Percentiles rank a stretch among this genome's conserved stretches.
Evolutionary conservation across 2,113 vertebrate genomes (phyloP).

Genomic region (Malurus alboscapulatus): DNA sequence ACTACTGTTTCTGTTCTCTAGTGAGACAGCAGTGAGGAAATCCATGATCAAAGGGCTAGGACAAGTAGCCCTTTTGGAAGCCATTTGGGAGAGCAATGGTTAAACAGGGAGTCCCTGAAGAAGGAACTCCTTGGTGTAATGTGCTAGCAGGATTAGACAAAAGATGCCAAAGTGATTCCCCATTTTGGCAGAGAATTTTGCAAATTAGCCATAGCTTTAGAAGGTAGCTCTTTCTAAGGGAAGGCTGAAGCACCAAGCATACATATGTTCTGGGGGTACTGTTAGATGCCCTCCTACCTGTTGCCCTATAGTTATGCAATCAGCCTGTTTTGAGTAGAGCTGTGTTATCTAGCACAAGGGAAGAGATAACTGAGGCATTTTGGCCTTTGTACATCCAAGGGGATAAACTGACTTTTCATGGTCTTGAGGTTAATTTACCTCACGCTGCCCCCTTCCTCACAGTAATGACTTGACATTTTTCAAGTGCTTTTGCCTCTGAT

Average conservation of each 20-base stretch:
- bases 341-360: conserved; percentile 29
- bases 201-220: not conserved
- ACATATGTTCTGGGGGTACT: not conserved
- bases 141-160: not conserved
- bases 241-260: not conserved
- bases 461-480: conserved; percentile 64
- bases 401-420: conserved; percentile 4
- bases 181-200: conserved; percentile 6
- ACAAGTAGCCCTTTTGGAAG: not conserved
- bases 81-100: not conserved
- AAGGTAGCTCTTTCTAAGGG: not conserved
- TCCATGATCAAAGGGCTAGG: not conserved
- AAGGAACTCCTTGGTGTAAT: not conserved
- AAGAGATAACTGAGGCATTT: conserved; percentile 41
- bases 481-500: conserved; percentile 35
- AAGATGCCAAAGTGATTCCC: not conserved
- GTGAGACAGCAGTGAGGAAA: not conserved
- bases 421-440: conserved; percentile 16
- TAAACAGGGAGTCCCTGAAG: conserved; percentile 14
- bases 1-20: not conserved
- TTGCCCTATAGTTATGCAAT: conserved; percentile 56
- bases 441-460: not conserved
- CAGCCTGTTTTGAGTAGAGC: conserved; percentile 34
- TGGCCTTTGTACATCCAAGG: conserved; percentile 46
- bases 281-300: conserved; percentile 53